These are phyloP conservation scores for Oryzaephilus surinamensis DNA, from an alignment of 1,140 invertebrate species.

Conservation along the genomic window DNA sequence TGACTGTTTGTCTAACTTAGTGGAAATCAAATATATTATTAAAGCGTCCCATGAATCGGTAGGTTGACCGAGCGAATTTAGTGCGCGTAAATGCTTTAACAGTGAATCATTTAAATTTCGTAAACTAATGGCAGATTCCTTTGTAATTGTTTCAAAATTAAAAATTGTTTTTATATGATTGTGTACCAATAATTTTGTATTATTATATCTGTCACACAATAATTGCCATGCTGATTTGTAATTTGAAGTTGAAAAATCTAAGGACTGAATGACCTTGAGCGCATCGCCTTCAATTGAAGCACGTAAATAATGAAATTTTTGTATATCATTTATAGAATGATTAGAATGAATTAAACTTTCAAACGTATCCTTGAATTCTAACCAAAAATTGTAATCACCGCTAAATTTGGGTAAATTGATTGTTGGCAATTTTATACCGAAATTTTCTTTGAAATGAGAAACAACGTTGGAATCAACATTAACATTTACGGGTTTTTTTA, in stretches of 20 bases:
- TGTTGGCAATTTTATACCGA: slow-evolving; percentile 19
- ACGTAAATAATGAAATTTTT: slow-evolving; percentile 29
- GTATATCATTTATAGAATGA: slow-evolving; percentile 13
- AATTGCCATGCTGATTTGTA: slow-evolving; percentile 27
- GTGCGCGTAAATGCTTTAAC: too few relatives aligned
- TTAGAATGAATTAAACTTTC: slow-evolving; percentile 23
- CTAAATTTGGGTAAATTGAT: slow-evolving; percentile 23
- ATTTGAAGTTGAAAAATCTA: slow-evolving; percentile 21
- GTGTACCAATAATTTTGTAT: slow-evolving; percentile 15
- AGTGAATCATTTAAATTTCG: too few relatives aligned
- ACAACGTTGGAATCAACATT: too few relatives aligned
- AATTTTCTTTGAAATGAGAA: neutral
- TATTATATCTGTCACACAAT: slow-evolving; percentile 26
- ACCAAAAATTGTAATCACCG: slow-evolving; percentile 23
- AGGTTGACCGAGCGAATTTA: too few relatives aligned
- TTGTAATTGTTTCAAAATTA: too few relatives aligned
- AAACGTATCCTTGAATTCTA: slow-evolving; percentile 27
- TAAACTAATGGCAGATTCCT: too few relatives aligned
- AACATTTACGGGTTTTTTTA: too few relatives aligned
- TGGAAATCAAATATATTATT: slow-evolving; percentile 1
- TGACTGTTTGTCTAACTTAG: too few relatives aligned
- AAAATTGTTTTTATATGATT: neutral
- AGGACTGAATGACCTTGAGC: slow-evolving; percentile 18
- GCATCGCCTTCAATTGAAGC: slow-evolving; percentile 24
- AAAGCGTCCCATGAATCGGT: neutral